Base-by-base conservation (phyloP, 2,797 vertebrate species). In the Pachyuromys duprasi region DNA sequence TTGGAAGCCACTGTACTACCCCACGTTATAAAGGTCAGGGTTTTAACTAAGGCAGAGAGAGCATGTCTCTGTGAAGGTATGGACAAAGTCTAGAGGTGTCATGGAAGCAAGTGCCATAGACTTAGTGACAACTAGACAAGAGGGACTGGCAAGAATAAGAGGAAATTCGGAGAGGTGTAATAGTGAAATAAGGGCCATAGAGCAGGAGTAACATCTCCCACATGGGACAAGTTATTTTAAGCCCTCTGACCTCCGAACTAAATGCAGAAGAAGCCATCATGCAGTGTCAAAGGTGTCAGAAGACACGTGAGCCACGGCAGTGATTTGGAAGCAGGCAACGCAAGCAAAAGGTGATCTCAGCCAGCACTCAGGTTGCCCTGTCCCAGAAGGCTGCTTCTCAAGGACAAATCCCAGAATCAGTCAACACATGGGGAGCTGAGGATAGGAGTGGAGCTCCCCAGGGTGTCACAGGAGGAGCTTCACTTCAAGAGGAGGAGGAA, bases 401-500 rank as follows among this genome's bases (percentile, higher is more conserved):
- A 9, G 42, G 81, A 76, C 74, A 33, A 72, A 72, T 31, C 17
- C n/a, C 55, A 20, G 33, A 18, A 8, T n/a, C 8, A 6, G 33
- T 15, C 18, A 26, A 22, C 9, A 14, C 9, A 24, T 11, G 26
- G n/a, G 6, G 0, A 0, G 20, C 63, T 1, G 13, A 15, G 36
- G 5, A 0, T 22, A 5, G 2, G n/a, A 31, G 15, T 2, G 22
- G 28, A 20, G 7, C 24, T 5, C 12, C 28, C 3, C 1, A 9
- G 17, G 17, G 31, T 28, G 14, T 62, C 6, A 1, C 13, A 20
- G 36, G 8, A 0, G 8, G 45, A 31, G 20, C 28, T 49, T 14
- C 0, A 36, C 28, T 49, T 14, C 0, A 36, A 45, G 39, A 72
- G 14, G 42, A 57, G 14, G 26, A 49, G 36, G 28, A 36, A 33